Evolutionary conservation across 2,113 vertebrate genomes (phyloP).

Genomic region (Pangasianodon hypophthalmus): DNA sequence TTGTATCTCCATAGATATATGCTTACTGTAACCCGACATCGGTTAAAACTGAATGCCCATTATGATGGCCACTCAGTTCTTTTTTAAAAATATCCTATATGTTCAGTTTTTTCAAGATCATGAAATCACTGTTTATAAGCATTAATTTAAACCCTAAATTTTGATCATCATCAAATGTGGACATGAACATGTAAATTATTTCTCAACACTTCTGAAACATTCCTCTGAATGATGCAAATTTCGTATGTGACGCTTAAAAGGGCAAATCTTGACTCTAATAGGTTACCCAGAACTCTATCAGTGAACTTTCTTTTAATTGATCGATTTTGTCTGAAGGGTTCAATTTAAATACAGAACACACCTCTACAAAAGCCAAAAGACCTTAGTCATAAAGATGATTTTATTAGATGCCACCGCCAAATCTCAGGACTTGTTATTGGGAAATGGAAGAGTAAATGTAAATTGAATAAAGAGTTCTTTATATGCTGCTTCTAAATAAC

Average conservation of each 20-base stretch:
- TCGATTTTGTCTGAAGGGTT: neutral
- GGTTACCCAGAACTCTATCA: neutral
- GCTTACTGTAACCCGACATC: neutral
- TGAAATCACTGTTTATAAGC: neutral
- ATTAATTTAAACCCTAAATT: neutral
- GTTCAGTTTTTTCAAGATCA: neutral
- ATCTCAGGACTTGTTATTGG: conserved; percentile 57
- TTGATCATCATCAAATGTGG: neutral
- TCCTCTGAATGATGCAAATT: neutral
- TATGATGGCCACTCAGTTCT: neutral
- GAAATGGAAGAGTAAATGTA: conserved; percentile 59
- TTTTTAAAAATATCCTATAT: neutral
- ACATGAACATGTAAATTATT: neutral
- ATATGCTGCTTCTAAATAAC: conserved; percentile 49
- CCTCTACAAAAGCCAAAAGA: conserved; percentile 8
- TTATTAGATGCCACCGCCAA: conserved; percentile 63
- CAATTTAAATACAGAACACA: neutral
- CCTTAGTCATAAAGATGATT: conserved; percentile 57
- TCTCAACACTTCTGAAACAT: neutral
- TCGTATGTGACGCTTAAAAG: neutral
- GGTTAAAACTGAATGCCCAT: neutral
- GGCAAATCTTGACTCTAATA: neutral
- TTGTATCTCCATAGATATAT: neutral
- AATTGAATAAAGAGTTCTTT: conserved; percentile 55
- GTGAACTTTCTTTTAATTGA: neutral